These are phyloP conservation scores for Lordiphosa collinella DNA, from an alignment of 1,140 invertebrate species.

Conservation along the genomic window DNA sequence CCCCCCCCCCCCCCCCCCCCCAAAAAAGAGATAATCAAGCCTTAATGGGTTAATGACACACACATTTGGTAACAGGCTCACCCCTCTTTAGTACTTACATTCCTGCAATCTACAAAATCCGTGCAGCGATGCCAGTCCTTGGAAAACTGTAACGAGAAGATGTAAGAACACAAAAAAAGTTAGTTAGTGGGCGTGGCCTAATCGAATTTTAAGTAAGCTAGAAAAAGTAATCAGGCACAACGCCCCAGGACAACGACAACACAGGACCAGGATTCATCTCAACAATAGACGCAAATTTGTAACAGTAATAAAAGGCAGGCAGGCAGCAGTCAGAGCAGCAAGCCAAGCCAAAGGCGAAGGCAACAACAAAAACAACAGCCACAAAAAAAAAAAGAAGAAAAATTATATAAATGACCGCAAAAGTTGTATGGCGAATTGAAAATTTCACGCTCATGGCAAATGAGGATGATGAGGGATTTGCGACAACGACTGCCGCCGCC, in stretches of 20 bases:
- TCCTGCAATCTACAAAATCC: conserved; percentile 65
- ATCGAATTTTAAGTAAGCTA: conserved; percentile 75
- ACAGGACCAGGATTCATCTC: conserved; percentile 24
- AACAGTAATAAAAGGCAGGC: conserved; percentile 67
- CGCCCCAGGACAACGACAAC: conserved; percentile 45
- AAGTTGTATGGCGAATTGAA: conserved; percentile 69
- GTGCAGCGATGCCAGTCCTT: conserved; percentile 69
- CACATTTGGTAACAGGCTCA: conserved; percentile 25
- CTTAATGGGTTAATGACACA: conserved; percentile 49
- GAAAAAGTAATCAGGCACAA: conserved; percentile 72
- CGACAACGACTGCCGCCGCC: conserved; percentile 27
- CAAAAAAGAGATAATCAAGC: background rate
- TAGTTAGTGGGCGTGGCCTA: conserved; percentile 73
- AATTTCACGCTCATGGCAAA: conserved; percentile 65
- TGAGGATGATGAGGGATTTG: conserved; percentile 55
- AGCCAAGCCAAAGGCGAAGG: conserved; percentile 3
- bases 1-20: too few species aligned
- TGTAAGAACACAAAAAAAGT: conserved; percentile 45
- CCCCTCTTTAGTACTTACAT: conserved; percentile 51
- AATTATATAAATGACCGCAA: conserved; percentile 65
- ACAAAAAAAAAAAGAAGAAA: conserved; percentile 22
- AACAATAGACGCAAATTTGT: conserved; percentile 76
- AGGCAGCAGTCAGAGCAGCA: conserved; percentile 1
- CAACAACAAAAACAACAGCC: too few species aligned
- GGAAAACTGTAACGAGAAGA: conserved; percentile 51